Base-by-base conservation (phyloP, 1,140 invertebrate genomes). In the Triops longicaudatus region DNA sequence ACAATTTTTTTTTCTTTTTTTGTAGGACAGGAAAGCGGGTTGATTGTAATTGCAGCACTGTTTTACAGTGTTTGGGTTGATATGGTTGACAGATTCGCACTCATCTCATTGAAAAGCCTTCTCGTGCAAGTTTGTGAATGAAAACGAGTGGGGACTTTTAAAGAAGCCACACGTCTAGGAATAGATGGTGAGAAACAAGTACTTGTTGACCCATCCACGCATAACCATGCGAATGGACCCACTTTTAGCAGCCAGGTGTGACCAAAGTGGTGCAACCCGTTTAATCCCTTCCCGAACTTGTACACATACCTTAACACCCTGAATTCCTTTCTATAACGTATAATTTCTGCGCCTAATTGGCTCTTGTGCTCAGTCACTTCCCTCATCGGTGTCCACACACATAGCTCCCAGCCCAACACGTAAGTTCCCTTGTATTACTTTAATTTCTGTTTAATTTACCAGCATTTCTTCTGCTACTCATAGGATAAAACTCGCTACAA, bases 41-140 rank as follows among this genome's bases (percentile, higher is more conserved):
- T 63, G 22, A 22, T 12, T n/a, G 14, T 22, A 63, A 22, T 63
- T 63, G 50, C 14, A 9, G 17, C 22, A n/a, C 17, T 63, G 14
- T 63, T 63, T 63, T 63, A 22, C 22, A 7, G 50, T 63, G 50
- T 63, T 63, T 63, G 50, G 50, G 50, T 63, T 63, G 50, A 17
- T 63, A 63, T 63, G 50, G 17, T 63, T 63, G 50, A 63, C 50
- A 63, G 50, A 63, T 63, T 63, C 14, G 50, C 50, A 63, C 50
- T 63, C 50, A 63, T 63, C 50, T 63, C 50, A 63, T 63, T 63
- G 50, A 63, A n/a, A 5, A 22, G 50, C 14, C 2, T 37, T 37
- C 7, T 37, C 31, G 2, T 37, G 7, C 2, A 7, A 37, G 31
- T 37, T 22, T 22, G 50, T 63, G 50, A 63, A 63, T 63, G 50